A percentile compares a stretch with the other conserved stretches of the same genome.
Evolutionary conservation across 1,140 invertebrate genomes (phyloP).

Genomic region (Agrypnia vestita): DNA sequence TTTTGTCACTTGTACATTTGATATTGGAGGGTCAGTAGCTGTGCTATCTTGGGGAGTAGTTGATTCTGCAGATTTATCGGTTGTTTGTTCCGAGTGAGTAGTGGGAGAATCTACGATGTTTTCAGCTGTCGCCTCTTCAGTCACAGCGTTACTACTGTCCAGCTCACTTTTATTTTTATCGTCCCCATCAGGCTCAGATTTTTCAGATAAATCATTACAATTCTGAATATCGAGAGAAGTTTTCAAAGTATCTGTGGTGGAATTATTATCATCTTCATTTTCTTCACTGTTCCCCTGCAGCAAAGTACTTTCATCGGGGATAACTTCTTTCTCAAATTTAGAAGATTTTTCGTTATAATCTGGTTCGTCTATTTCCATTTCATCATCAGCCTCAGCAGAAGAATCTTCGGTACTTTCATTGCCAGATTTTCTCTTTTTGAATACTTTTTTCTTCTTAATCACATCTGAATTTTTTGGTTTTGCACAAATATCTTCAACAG

Average conservation of each 20-base stretch:
- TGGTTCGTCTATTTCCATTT: constrained; percentile 76
- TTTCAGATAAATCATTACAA: background rate
- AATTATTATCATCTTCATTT: constrained; percentile 10
- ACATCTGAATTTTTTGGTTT: constrained; percentile 38
- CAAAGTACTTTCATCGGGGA: constrained; percentile 32
- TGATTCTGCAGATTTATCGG: background rate
- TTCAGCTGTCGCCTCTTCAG: background rate
- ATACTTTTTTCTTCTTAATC: constrained; percentile 64
- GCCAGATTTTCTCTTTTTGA: constrained; percentile 71
- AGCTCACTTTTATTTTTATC: background rate
- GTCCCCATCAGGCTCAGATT: background rate
- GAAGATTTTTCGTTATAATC: constrained; percentile 61
- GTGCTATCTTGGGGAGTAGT: background rate
- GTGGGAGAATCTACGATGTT: constrained; percentile 4
- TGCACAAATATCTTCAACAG: constrained; percentile 16
- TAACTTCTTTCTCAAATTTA: constrained; percentile 48
- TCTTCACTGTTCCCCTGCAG: constrained; percentile 6
- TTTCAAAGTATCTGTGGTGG: constrained; percentile 1
- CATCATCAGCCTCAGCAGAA: constrained; percentile 76
- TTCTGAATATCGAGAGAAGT: background rate
- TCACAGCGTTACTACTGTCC: background rate
- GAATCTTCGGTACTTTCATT: constrained; percentile 74
- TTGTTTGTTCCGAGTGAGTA: background rate
- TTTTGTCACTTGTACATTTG: background rate
- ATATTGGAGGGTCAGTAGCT: background rate